These are phyloP conservation scores for Hirtodrosophila histrioides DNA, from an alignment of 2,888 invertebrate genomes.

Conservation along the genomic window DNA sequence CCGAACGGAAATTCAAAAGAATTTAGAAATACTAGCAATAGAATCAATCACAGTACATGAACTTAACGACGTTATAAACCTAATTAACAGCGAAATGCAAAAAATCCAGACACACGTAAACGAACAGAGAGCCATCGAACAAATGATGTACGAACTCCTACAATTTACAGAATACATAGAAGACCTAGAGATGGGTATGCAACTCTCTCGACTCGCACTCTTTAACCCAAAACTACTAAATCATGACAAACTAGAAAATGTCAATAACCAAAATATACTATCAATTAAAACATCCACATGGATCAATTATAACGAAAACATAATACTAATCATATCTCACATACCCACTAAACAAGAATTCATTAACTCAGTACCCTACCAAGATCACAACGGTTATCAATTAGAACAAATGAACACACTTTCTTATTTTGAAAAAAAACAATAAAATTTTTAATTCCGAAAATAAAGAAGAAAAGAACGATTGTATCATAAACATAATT, in stretches of 20 bases:
- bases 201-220: conserved; percentile 7
- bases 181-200: conserved; percentile 20
- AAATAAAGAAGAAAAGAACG: too few species aligned
- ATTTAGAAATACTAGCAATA: conserved; percentile 3
- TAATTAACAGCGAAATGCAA: neutral
- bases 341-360: too few species aligned
- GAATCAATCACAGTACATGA: conserved; percentile 6
- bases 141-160: conserved; percentile 5
- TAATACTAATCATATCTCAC: conserved; percentile 18
- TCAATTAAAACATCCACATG: neutral
- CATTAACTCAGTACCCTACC: too few species aligned
- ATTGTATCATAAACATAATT: too few species aligned
- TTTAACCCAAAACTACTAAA: conserved; percentile 17
- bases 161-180: conserved; percentile 21
- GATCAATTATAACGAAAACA: neutral
- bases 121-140: neutral
- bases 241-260: conserved; percentile 6
- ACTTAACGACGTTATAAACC: neutral
- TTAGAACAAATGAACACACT: too few species aligned
- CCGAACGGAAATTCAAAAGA: conserved; percentile 3
- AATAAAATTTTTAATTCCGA: too few species aligned
- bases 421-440: too few species aligned
- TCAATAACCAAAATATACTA: conserved; percentile 4
- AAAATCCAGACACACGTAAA: too few species aligned
- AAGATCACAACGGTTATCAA: too few species aligned